These are phyloP conservation scores for Pelobates fuscus DNA, from an alignment of 2,113 vertebrate genomes.

Conservation along the genomic window DNA sequence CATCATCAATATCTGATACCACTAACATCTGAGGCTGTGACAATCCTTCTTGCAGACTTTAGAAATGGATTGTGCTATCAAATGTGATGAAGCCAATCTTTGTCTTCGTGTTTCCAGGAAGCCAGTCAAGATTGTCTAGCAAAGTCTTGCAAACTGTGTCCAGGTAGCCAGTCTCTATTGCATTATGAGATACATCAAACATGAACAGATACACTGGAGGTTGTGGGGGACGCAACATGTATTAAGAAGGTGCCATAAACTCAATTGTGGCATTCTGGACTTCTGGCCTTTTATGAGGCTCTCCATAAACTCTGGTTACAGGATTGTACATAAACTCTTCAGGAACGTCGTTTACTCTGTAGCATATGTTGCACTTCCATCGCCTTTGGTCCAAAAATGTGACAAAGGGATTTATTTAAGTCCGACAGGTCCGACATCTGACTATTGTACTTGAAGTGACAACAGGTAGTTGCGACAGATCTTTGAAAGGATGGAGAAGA, in stretches of 20 bases:
- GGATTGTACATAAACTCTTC: constrained; percentile 98
- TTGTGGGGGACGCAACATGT: constrained; percentile 95
- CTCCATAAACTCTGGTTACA: constrained; percentile 91
- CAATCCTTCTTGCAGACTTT: constrained; percentile 95
- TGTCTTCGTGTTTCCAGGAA: constrained; percentile 93
- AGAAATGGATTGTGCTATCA: constrained; percentile 97
- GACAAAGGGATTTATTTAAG: constrained; percentile 96
- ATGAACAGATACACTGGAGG: constrained; percentile 95
- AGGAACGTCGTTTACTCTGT: constrained; percentile 93
- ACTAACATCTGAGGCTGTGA: constrained; percentile 98
- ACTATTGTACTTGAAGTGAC: constrained; percentile 96
- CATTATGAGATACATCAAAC: constrained; percentile 94
- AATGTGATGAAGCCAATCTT: constrained; percentile 97
- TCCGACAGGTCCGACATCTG: constrained; percentile 93
- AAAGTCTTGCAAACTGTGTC: constrained; percentile 88
- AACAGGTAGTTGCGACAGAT: constrained; percentile 94
- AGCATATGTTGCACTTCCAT: constrained; percentile 97
- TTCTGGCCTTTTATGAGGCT: constrained; percentile 93
- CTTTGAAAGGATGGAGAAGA: constrained; percentile 96
- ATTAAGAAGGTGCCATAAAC: constrained; percentile 97
- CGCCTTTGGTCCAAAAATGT: constrained; percentile 92
- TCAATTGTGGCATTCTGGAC: constrained; percentile 95
- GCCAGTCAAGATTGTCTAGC: constrained; percentile 90
- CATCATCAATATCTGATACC: constrained; percentile 96
- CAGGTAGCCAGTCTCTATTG: constrained; percentile 93